A percentile compares a stretch with the other conserved stretches of the same genome.
Conservation (phyloP, 2,888 invertebrate genomes). For the Melipona beecheii region DNA sequence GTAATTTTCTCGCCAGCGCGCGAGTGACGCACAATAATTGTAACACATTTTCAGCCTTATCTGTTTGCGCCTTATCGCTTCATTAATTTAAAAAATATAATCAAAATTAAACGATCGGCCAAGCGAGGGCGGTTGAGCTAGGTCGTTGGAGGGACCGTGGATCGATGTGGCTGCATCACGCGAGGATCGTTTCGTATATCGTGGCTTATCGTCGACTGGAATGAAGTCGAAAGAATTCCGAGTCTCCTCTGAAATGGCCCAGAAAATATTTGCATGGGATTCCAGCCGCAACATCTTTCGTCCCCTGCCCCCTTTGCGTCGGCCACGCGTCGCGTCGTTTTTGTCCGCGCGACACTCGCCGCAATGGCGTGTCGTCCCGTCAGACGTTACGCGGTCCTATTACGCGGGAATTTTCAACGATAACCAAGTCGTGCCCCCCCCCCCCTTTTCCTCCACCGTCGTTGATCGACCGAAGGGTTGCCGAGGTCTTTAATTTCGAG, state of each 20-base stretch:
- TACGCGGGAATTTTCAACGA: slow-evolving; percentile 49
- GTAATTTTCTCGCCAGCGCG: slow-evolving; percentile 6
- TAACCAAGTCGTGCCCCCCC: slow-evolving; percentile 33
- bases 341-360: slow-evolving; percentile 30
- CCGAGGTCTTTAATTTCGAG: too few species aligned
- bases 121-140: slow-evolving; percentile 15
- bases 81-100: slow-evolving; percentile 46
- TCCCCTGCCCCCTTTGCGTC: slow-evolving; percentile 9
- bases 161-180: slow-evolving; percentile 60
- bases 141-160: slow-evolving; percentile 9
- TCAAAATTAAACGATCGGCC: slow-evolving; percentile 45
- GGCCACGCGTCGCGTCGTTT: slow-evolving; percentile 34
- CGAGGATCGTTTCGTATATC: slow-evolving; percentile 51
- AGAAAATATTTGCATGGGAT: slow-evolving; percentile 50
- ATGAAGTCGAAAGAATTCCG: slow-evolving; percentile 56
- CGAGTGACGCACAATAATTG: slow-evolving; percentile 11
- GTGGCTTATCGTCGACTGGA: slow-evolving; percentile 59
- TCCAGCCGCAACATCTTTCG: slow-evolving; percentile 33
- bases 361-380: slow-evolving; percentile 22
- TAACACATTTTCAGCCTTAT: slow-evolving; percentile 8
- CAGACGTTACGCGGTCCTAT: slow-evolving; percentile 46
- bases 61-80: not conserved
- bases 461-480: not conserved
- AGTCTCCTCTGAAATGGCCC: slow-evolving; percentile 44
- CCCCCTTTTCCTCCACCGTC: not conserved